These are phyloP conservation scores for Cheilinus undulatus DNA, from an alignment of 2,113 vertebrate genomes.

Conservation along the genomic window DNA sequence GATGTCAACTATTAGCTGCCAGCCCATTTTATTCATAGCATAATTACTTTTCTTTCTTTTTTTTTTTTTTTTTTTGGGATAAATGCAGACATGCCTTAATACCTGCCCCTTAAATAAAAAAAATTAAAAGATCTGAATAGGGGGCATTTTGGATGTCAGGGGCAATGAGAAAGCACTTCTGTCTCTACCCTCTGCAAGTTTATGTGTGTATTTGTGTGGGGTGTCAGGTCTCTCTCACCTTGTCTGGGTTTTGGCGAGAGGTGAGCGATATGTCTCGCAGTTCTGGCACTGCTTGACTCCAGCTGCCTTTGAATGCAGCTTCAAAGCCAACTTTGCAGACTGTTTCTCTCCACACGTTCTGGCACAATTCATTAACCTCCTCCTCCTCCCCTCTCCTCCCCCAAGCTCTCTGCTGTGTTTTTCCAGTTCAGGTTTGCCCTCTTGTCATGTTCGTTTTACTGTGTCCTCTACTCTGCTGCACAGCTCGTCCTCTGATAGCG, in stretches of 20 bases:
- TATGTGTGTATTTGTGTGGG: constrained; percentile 54
- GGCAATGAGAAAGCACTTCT: no score
- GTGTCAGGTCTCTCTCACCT: constrained; percentile 54
- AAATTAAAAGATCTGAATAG: no score
- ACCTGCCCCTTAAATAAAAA: no score
- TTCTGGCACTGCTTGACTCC: constrained; percentile 76
- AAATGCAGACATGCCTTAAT: no score
- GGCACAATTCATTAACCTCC: constrained; percentile 54
- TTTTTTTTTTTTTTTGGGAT: no score
- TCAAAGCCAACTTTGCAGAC: constrained; percentile 77
- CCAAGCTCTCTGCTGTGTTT: constrained; percentile 49
- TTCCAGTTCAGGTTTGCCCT: constrained; percentile 56
- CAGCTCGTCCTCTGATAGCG: constrained; percentile 48
- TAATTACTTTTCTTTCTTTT: no score
- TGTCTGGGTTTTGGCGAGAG: constrained; percentile 64
- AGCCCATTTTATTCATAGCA: no score
- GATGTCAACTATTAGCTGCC: no score
- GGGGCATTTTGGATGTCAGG: no score
- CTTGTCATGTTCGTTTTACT: constrained; percentile 39
- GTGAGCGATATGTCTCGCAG: constrained; percentile 66
- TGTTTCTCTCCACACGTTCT: constrained; percentile 68
- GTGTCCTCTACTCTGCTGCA: constrained; percentile 56
- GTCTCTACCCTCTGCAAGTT: no score
- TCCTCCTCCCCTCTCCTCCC: constrained; percentile 37
- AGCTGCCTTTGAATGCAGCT: constrained; percentile 82